Base-by-base conservation (phyloP, 2,113 vertebrate species). In the Trogon surrucura region DNA sequence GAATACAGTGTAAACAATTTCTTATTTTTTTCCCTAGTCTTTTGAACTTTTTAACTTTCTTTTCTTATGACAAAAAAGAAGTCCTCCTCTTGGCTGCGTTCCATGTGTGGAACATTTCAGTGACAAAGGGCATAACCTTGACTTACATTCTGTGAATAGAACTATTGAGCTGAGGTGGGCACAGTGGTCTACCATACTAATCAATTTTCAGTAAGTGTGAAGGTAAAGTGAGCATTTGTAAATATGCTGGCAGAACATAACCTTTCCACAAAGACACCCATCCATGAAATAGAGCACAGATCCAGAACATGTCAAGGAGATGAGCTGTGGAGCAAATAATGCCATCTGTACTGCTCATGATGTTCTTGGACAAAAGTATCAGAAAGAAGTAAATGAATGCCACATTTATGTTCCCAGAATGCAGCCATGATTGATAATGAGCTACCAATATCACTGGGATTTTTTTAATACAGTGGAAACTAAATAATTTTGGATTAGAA, bases 301-400 rank as follows among this genome's bases (percentile, higher is more conserved):
- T 94, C 92, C 84, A 92, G 91, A 95, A 94, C 74, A 73, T 70
- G 89, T 86, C 92, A 95, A 92, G 85, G 85, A 79, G 81, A 90
- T 67, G 82, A 88, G 90, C 91, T 95, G 80, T 93, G 57, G 80
- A 95, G 36, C 71, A 96, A 87, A 96, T 92, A 95, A 92, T 79
- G 84, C 92, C 90, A 96, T 96, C 92, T 96, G 92, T 64, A 91
- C 79, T 41, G 58, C 60, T 93, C n/a, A 15, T 61, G 74, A 93
- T 88, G 45, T 92, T 97, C 84, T 80, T 93, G 91, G 92, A 96
- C 75, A 51, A 80, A 85, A 84, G 60, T 26, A 51, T 61, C 64
- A 88, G 62, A 36, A 91, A 89, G 53, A 58, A 73, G 64, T n/a
- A 96, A 95, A 96, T 73, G 62, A 95, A 88, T 85, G 48, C 38